Base-by-base conservation (phyloP, 1,140 invertebrate genomes). In the Drosophila kurseongensis region DNA sequence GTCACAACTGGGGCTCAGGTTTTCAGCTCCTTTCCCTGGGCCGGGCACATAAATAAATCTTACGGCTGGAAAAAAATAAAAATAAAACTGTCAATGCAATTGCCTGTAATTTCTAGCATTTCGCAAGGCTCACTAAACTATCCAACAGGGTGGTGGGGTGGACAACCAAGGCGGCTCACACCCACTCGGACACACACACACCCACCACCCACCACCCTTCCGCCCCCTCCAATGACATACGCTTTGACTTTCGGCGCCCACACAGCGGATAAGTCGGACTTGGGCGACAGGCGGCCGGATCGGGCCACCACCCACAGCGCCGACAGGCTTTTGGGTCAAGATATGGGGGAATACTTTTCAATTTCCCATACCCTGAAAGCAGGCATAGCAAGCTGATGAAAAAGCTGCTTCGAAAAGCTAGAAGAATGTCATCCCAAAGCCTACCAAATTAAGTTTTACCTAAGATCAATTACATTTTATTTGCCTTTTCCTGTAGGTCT, bases 21-120 rank as follows among this genome's bases (percentile, higher is more conserved):
- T 55, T 61, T 55, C 58, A 10, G 12, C 48, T 32, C 66, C 54
- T 72, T 71, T 76, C 59, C 35, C 50, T 63, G 73, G 54, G 61
- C 82, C 61, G 80, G 61, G 58, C 84, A 62, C 66, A 88, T 88
- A 89, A 89, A 88, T 88, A 89, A 89, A 88, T 88, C 83, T 82
- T 76, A 16, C 27, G 44, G 58, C 27, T 5, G 14, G 38, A 27
- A 57, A 16, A 60, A 41, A 69, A 78, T 72, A 68, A 52, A 35
- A 52, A 16, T 51, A 41, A 69, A 78, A 75, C 80, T 80, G 84
- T 89, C 83, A 88, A 71, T 55, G 48, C 50, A 44, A 35, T 47
- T 45, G 66, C 58, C 41, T 54, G 76, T 80, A 75, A 77, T 88
- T 83, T 80, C 84, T 77, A 83, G 44, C 61, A 68, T 86, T 86